Evolutionary conservation across 1,140 invertebrate genomes (phyloP), one percentile per base, ranked within the genome.

Genomic region (Stegodyphus mimosarum): DNA sequence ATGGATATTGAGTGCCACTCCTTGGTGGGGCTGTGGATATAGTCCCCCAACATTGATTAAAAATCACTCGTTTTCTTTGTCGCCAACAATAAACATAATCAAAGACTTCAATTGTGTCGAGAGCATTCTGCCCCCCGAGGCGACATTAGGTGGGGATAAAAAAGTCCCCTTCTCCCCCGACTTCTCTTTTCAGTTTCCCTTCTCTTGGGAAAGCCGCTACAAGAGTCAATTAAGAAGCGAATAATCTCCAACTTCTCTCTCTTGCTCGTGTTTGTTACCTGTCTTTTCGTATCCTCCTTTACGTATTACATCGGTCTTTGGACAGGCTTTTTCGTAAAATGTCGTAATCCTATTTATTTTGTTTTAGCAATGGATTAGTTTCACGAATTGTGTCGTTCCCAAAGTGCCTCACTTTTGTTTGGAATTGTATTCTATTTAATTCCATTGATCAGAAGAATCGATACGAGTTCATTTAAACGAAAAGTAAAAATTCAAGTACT

Each of bases 41-140:
- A 60, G 33, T 33, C 33, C 33, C 33, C 33, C 55, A 67, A n/a
- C 63, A 33, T 75, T 84, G 64, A 84, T 84, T 84, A 84, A 84
- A 84, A 84, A 84, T 74, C 63, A 63, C 71, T 75, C 73, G 50
- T 48, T 84, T 76, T 84, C 80, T 83, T 83, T 83, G 70, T 6
- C 6, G 7, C 6, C 11, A 18, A 11, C 33, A 17, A 18, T 10
- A 17, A 13, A 49, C 60, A 50, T 48, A 51, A 71, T 72, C 67
- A 52, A 17, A 15, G 64, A 53, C 64, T 72, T 81, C 78, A 81
- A 81, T 75, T 75, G 52, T 60, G 55, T 67, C 64, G 64, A 7
- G 64, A 17, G 17, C 64, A 17, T 67, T 67, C 17, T 18, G 9
- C 17, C 64, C 64, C 17, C 7, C 10, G 17, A n/a, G 64, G 13